Base-by-base conservation (phyloP, 2,113 vertebrate genomes). In the Trematomus loennbergii region DNA sequence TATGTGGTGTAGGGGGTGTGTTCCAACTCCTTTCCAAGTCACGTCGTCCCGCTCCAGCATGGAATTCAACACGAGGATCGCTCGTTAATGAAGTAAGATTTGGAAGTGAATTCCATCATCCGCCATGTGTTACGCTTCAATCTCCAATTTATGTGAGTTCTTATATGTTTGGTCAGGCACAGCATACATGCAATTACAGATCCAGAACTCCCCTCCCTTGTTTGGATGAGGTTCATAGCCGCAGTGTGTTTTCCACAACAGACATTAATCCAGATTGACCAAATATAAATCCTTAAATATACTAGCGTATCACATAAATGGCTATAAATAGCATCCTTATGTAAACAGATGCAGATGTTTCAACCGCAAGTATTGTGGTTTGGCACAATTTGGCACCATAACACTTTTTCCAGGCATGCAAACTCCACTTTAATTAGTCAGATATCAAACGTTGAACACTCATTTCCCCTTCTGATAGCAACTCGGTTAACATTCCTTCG, bases 181-280 rank as follows among this genome's bases (percentile, higher is more conserved):
- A 67, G 87, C 88, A 68, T 69, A 90, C 81, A 65, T 81, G 88
- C 82, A 93, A 88, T 90, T 87, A 91, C 81, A 73, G 70, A 62
- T 79, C 54, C 67, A 86, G 71, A 58, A 61, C 70, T 82, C 78
- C 72, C 80, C 73, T 84, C 86, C 87, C 86, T 60, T 78, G 83
- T 86, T 89, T 90, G 88, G 91, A 89, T 25, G 36, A 50, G 49
- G 68, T 83, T 93, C 83, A 88, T 43, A 91, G 77, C 88, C 82
- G 13, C 90, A 88, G 72, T 86, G 78, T 81, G 78, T 90, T 91
- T 85, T 84, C 87, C 88, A 92, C 81, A 86, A 88, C 87, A 92
- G 79, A 72, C 87, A 92, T 91, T 79, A 75, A 93, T 91, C 87
- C 81, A 81, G 84, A 90, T 86, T 61, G 76, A 84, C 82, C 77